A percentile compares a stretch with the other conserved stretches of the same genome.
These are phyloP conservation scores for Formicarius rufipectus DNA, from an alignment of 2,113 vertebrate species.

Conservation along the genomic window DNA sequence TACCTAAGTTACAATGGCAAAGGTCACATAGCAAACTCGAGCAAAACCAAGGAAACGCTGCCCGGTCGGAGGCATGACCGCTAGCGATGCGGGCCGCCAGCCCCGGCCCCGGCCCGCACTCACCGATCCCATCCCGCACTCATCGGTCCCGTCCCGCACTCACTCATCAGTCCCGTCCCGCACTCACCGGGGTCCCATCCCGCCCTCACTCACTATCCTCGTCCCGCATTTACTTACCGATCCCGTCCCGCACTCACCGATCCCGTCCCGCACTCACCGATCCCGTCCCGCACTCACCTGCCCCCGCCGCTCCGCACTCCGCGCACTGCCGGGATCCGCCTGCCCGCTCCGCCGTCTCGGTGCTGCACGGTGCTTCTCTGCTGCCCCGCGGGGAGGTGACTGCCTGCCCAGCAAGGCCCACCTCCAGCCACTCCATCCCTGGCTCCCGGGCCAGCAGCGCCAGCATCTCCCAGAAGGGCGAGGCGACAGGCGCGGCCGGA, in stretches of 20 bases:
- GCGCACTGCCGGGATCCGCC: not conserved
- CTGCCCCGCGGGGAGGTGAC: fast-evolving
- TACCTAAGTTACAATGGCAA: fast-evolving
- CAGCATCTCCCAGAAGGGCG: slow-evolving; percentile 32
- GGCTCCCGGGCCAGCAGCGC: slow-evolving; percentile 2
- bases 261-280: too few relatives aligned
- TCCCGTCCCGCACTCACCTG: too few relatives aligned
- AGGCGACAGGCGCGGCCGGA: fast-evolving
- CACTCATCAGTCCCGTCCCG: not conserved
- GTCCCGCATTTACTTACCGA: too few relatives aligned
- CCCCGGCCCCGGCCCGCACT: not conserved
- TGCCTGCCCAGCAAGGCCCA: not conserved
- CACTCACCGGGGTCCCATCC: too few relatives aligned
- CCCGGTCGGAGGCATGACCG: fast-evolving
- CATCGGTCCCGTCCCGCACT: not conserved
- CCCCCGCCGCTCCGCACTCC: not conserved
- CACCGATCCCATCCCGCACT: not conserved
- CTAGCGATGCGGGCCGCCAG: not conserved
- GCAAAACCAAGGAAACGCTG: not conserved
- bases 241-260: too few relatives aligned
- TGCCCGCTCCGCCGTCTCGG: fast-evolving
- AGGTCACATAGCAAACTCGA: not conserved
- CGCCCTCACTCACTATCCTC: too few relatives aligned
- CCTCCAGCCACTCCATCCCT: not conserved
- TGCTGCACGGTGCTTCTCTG: fast-evolving